These are phyloP conservation scores for Nasonovia ribisnigri DNA, from an alignment of 2,888 invertebrate genomes.

Conservation along the genomic window DNA sequence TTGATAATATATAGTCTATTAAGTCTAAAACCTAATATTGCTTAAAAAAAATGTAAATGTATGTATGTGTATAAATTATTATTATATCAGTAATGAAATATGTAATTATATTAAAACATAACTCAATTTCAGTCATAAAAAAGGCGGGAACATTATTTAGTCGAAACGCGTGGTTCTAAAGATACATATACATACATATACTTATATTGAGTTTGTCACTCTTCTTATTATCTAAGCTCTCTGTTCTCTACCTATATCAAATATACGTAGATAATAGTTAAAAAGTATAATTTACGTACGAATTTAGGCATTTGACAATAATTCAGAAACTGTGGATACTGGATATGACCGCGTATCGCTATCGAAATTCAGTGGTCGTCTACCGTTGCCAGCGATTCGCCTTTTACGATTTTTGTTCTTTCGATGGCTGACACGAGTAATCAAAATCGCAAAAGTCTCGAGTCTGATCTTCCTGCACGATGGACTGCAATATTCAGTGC, in stretches of 20 bases:
- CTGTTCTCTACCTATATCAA: background rate
- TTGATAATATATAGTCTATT: no score
- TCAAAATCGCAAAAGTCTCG: no score
- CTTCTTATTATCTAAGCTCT: background rate
- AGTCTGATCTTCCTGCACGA: no score
- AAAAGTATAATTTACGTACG: background rate
- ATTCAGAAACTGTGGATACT: background rate
- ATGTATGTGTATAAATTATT: no score
- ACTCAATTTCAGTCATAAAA: background rate
- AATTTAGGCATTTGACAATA: background rate
- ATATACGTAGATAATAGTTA: background rate
- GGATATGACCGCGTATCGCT: no score
- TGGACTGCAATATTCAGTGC: no score
- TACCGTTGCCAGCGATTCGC: background rate
- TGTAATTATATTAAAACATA: background rate
- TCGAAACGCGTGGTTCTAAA: background rate
- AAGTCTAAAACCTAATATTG: no score
- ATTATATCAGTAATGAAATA: no score
- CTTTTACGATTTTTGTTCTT: background rate
- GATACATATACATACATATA: no score
- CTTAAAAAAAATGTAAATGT: no score
- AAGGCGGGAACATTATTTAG: background rate
- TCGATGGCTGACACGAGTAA: background rate
- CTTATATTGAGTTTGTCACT: background rate
- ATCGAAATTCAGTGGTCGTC: background rate